A percentile compares a stretch with the other conserved stretches of the same genome.
Evolutionary conservation across 2,797 vertebrate species (phyloP).

Genomic region (Ispidina lecontei): DNA sequence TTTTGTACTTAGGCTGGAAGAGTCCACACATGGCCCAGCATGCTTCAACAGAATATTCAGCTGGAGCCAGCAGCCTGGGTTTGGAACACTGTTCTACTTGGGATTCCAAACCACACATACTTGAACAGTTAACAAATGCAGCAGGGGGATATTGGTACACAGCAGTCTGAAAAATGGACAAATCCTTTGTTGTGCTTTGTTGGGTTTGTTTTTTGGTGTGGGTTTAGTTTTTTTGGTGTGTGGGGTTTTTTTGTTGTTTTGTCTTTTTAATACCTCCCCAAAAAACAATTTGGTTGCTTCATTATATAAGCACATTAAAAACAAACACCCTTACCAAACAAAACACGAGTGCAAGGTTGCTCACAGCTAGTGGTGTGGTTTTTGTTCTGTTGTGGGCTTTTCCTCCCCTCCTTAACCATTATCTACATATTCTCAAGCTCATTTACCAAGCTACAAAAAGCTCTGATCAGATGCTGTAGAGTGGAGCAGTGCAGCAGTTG

Average conservation of each 20-base stretch:
- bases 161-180: constrained; percentile 47
- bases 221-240: not conserved
- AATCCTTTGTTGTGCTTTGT: constrained; percentile 10
- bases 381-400: not conserved
- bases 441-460: not conserved
- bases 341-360: not conserved
- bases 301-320: not conserved
- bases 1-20: constrained; percentile 23
- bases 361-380: not conserved
- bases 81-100: constrained; percentile 60
- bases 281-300: not conserved
- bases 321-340: not conserved
- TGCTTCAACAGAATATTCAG: not conserved
- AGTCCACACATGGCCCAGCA: constrained; percentile 27
- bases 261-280: not conserved
- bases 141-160: constrained; percentile 55
- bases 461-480: not conserved
- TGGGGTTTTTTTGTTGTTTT: not conserved
- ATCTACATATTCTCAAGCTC: not conserved
- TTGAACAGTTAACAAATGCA: constrained; percentile 73
- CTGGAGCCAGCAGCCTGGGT: constrained; percentile 63
- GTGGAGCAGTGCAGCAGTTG: not conserved
- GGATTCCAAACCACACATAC: constrained; percentile 80
- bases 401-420: not conserved
- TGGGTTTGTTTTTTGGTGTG: not conserved